A percentile compares a stretch with the other conserved stretches of the same genome.
Conservation (phyloP, 2,888 invertebrate genomes). For the Cephus spinipes region DNA sequence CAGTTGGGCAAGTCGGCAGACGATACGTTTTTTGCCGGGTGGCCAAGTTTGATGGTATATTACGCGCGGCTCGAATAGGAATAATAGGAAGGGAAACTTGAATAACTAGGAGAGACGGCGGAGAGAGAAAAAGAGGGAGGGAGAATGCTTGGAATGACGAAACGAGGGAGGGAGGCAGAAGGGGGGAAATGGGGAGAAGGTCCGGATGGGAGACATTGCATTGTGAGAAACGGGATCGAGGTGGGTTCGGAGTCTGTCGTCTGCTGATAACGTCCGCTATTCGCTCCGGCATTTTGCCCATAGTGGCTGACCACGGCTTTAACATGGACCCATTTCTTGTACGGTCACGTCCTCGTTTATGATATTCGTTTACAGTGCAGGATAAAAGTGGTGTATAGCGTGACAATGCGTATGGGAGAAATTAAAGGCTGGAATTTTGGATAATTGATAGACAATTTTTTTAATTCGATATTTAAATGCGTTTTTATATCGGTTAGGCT, state of each 20-base stretch:
- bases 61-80: constrained; percentile 27
- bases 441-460: no score
- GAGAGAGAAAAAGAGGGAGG: background rate
- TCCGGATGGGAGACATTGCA: constrained; percentile 17
- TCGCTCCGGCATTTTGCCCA: constrained; percentile 30
- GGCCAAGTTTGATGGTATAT: constrained; percentile 20
- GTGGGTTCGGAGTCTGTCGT: constrained; percentile 35
- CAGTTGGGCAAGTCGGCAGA: constrained; percentile 12
- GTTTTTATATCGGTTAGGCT: no score
- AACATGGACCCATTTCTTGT: constrained; percentile 30
- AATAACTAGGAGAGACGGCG: constrained; percentile 31
- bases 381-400: background rate
- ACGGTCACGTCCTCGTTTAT: constrained; percentile 24
- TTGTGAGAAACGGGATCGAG: constrained; percentile 25
- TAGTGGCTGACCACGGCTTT: constrained; percentile 33
- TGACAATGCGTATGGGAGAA: no score
- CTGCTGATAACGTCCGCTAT: constrained; percentile 46
- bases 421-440: no score
- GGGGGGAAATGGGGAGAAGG: background rate
- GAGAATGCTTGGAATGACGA: background rate
- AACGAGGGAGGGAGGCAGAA: background rate
- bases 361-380: background rate
- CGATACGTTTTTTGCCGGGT: background rate
- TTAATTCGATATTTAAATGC: no score
- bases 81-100: constrained; percentile 44